Percentiles rank a stretch among this genome's conserved stretches.
Evolutionary conservation across 2,888 invertebrate genomes (phyloP).

Genomic region (Tricholauxania praeusta): DNA sequence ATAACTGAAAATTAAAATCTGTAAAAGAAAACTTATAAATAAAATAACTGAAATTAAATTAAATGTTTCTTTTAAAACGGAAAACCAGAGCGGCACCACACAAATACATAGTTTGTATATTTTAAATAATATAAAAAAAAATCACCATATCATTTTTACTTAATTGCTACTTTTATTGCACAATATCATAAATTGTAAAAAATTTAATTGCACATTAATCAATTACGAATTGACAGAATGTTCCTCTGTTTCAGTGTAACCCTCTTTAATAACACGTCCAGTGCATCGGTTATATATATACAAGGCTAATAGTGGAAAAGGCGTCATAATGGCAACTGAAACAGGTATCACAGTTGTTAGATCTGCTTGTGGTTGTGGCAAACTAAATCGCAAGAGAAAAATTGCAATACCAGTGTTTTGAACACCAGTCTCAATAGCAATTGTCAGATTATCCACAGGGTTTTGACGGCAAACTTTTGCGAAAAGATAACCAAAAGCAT

Average conservation of each 20-base stretch:
- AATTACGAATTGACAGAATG: background rate
- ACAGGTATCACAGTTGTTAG: conserved; percentile 92
- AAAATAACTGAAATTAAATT: too few relatives aligned
- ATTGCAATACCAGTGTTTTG: conserved; percentile 95
- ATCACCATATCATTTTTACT: too few relatives aligned
- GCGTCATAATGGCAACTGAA: conserved; percentile 93
- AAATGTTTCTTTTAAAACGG: too few relatives aligned
- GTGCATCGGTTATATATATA: conserved; percentile 66
- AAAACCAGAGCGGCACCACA: too few relatives aligned
- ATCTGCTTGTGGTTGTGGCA: conserved; percentile 89
- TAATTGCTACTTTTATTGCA: too few relatives aligned
- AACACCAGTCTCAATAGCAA: conserved; percentile 92
- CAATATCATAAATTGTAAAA: too few relatives aligned
- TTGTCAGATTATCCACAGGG: conserved; percentile 81
- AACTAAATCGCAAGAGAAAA: conserved; percentile 83
- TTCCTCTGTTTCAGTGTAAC: conserved; percentile 37
- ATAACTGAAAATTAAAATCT: too few relatives aligned
- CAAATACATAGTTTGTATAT: too few relatives aligned
- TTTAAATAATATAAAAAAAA: too few relatives aligned
- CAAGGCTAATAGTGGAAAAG: conserved; percentile 80
- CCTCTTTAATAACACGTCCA: conserved; percentile 46
- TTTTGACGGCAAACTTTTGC: conserved; percentile 75
- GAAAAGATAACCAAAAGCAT: conserved; percentile 75
- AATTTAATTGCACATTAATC: too few relatives aligned
- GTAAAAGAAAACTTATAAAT: too few relatives aligned